A percentile compares a stretch with the other conserved stretches of the same genome.
phyloP scores from a whole-genome alignment of 2,113 vertebrate species.

The Cebidichthys violaceus region DNA sequence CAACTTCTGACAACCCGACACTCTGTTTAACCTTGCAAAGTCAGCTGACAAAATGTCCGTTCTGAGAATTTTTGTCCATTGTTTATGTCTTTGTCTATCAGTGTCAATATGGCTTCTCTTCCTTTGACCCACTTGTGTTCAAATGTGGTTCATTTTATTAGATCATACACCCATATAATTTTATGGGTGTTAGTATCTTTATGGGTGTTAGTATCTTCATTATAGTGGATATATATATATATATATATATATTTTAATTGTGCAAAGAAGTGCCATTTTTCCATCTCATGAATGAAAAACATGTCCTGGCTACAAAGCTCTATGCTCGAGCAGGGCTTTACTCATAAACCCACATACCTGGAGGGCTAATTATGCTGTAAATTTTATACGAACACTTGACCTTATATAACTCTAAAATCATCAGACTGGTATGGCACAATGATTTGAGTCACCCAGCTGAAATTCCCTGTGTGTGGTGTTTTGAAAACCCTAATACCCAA shows the following conservation, averaged over 20 bases:
- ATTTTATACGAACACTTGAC: neutral
- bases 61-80: neutral
- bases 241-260: neutral
- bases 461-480: conserved; percentile 58
- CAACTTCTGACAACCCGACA: conserved; percentile 4
- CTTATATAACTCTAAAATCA: conserved; percentile 37
- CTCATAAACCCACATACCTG: neutral
- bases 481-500: conserved; percentile 62
- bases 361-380: neutral
- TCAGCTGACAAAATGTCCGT: conserved; percentile 12
- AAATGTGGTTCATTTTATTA: neutral
- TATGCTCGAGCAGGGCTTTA: neutral
- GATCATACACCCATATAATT: neutral
- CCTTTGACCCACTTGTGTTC: neutral
- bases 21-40: conserved; percentile 30
- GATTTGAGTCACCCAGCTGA: conserved; percentile 46
- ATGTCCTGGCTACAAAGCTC: neutral
- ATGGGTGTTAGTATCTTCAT: neutral
- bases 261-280: neutral
- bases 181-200: neutral
- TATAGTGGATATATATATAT: neutral
- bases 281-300: neutral
- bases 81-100: neutral
- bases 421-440: conserved; percentile 48
- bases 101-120: neutral